These are phyloP conservation scores for Harpagus bidentatus DNA, from an alignment of 2,113 vertebrate genomes.

Conservation along the genomic window DNA sequence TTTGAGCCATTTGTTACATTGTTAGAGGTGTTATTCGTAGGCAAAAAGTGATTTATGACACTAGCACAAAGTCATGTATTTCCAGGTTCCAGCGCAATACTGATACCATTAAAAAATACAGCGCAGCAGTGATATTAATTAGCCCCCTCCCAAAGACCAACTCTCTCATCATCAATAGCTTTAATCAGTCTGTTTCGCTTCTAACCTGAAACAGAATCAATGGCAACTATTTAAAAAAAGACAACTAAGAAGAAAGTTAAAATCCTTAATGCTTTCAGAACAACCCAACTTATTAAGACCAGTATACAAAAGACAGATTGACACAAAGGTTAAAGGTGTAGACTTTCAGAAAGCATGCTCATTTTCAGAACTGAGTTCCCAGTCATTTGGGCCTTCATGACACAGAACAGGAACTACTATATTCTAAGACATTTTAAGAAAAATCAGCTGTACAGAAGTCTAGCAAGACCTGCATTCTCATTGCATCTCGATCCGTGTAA, in stretches of 20 bases:
- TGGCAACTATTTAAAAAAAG: background rate
- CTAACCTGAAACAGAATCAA: background rate
- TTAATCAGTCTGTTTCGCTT: background rate
- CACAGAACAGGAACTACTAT: background rate
- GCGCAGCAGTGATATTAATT: background rate
- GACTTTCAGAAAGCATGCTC: background rate
- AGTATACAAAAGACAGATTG: background rate
- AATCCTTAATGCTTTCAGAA: background rate
- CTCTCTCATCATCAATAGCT: background rate
- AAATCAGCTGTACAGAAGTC: background rate
- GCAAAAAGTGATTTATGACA: background rate
- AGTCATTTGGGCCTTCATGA: background rate
- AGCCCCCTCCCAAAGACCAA: background rate
- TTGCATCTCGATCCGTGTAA: background rate
- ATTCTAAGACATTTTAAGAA: background rate
- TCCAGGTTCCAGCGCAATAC: background rate
- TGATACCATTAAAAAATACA: background rate
- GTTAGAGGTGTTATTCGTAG: background rate
- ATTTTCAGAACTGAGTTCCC: background rate
- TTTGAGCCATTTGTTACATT: background rate
- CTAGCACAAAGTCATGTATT: background rate
- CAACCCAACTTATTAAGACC: background rate
- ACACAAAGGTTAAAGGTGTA: background rate
- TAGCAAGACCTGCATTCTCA: background rate
- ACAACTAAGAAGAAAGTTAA: background rate